These are phyloP conservation scores for Aegithalos caudatus DNA, from an alignment of 2,113 vertebrate genomes.

Conservation along the genomic window DNA sequence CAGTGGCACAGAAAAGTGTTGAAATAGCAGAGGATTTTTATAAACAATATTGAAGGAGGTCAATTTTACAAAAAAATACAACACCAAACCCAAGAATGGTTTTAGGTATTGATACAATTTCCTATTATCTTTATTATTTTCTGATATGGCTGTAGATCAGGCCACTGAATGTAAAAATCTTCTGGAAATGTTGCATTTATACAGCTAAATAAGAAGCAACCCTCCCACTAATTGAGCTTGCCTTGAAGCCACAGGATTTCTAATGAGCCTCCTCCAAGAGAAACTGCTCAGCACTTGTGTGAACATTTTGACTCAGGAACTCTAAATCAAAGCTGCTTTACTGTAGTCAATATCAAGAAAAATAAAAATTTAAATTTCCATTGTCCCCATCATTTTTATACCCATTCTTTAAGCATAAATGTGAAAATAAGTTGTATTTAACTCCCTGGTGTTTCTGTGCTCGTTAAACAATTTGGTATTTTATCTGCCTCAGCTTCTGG, in stretches of 20 bases:
- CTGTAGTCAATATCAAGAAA: not conserved
- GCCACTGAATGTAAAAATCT: not conserved
- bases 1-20: not conserved
- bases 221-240: not conserved
- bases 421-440: not conserved
- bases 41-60: not conserved
- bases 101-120: not conserved
- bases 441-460: not conserved
- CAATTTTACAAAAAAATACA: not conserved
- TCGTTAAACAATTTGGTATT: not conserved
- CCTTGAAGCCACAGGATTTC: not conserved
- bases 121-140: not conserved
- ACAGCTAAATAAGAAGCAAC: not conserved
- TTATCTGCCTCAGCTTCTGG: not conserved
- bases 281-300: not conserved
- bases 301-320: not conserved
- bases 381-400: not conserved
- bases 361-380: rapidly evolving
- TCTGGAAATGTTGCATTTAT: not conserved
- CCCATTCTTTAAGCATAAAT: not conserved
- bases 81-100: not conserved
- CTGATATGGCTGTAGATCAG: not conserved
- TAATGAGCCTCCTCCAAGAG: not conserved
- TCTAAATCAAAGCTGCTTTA: not conserved
- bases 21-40: not conserved